Evolutionary conservation across 2,113 vertebrate species (phyloP).

Genomic region (Madoqua kirkii): DNA sequence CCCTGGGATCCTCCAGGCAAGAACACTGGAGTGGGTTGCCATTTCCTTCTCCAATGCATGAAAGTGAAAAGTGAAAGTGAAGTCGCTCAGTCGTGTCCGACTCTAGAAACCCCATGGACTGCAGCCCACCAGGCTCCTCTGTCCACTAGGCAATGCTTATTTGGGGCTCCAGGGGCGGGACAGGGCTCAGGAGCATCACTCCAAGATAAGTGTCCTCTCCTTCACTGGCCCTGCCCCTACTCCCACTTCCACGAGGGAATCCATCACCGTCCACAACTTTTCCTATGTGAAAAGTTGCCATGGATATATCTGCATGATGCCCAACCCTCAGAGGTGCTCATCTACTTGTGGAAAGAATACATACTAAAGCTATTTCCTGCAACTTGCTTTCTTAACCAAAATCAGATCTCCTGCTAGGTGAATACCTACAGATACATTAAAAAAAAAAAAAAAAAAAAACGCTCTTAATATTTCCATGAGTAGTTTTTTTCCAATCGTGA

Average conservation of each 20-base stretch:
- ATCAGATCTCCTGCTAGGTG: background rate
- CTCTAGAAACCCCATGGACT: no score
- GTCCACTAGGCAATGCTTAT: background rate
- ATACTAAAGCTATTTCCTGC: background rate
- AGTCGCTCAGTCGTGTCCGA: no score
- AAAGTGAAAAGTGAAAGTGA: no score
- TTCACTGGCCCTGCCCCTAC: background rate
- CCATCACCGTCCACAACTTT: background rate
- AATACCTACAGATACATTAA: background rate
- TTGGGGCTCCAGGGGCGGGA: accelerated
- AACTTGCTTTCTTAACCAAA: background rate
- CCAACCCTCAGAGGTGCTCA: background rate
- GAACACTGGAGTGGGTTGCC: no score
- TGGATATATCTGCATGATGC: background rate
- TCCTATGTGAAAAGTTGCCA: background rate
- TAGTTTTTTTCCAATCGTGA: background rate
- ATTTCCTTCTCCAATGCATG: no score
- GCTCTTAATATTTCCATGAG: background rate
- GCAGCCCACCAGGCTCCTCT: no score
- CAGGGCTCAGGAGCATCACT: background rate
- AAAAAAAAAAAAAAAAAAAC: background rate
- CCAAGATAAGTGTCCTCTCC: background rate
- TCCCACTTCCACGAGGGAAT: background rate
- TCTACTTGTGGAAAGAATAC: background rate
- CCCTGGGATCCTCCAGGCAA: no score